Base-by-base conservation (phyloP, 1,140 invertebrate genomes). In the Apis mellifera region DNA sequence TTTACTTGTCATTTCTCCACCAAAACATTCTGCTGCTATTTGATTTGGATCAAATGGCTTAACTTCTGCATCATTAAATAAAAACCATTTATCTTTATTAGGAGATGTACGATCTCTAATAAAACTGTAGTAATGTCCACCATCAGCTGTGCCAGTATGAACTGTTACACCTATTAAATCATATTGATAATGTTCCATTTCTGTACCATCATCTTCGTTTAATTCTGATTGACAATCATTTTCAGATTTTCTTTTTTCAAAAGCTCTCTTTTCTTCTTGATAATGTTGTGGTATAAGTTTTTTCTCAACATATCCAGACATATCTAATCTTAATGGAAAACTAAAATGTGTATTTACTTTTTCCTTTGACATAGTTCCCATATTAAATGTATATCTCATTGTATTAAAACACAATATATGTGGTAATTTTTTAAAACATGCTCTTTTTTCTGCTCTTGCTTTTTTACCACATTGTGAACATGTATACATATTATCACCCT, bases 311-410 rank as follows among this genome's bases (percentile, higher is more conserved):
- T 99, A 99, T 21, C 97, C 97, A 1, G 97, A 97, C 98, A 99
- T 99, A 91, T 99, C 98, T 1, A 99, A 94, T 70, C 97, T 94
- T 91, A 99, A 95, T 0, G 98, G 98, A 94, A 99, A 99, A n/a
- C 98, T 99, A 92, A 99, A 99, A 90, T 99, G 98, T 0, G 98
- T 99, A 92, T 99, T 99, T 0, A 99, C 98, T 92, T 99, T 99
- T 92, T 99, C 98, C 90, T 99, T 99, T 15, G 98, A 95, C 98
- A 99, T 99, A 0, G 98, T 99, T 1, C 98, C 95, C 98, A 99
- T 99, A 92, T 99, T 99, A 91, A 99, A 99, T 1, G 98, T 98
- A 88, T 99, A 99, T n/a, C 98, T 95, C 98, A 99, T 99, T 0
- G 98, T 99, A 92, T 99, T 99, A 91, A 99, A 99, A 90, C 98